A percentile compares a stretch with the other conserved stretches of the same genome.
Evolutionary conservation across 2,113 vertebrate genomes (phyloP).

Genomic region (Eidolon helvum): DNA sequence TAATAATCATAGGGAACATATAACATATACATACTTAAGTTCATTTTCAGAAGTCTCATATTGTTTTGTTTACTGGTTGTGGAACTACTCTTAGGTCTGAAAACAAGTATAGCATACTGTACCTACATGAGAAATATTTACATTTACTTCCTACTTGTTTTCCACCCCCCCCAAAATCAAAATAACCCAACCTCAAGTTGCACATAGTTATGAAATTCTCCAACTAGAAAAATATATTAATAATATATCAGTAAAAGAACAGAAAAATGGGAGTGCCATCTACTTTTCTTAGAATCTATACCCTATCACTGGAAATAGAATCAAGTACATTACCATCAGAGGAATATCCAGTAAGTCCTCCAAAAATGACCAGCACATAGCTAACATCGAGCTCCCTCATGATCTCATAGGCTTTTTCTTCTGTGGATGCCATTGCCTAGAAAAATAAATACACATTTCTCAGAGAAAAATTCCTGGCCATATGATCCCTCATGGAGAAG

Average conservation of each 20-base stretch:
- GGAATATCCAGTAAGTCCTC: slow-evolving; percentile 97
- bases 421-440: slow-evolving; percentile 98
- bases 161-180: background rate
- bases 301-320: background rate
- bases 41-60: background rate
- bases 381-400: slow-evolving; percentile 99
- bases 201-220: background rate
- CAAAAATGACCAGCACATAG: slow-evolving; percentile 98
- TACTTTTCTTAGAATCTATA: slow-evolving; percentile 21
- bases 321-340: slow-evolving; percentile 90
- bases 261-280: background rate
- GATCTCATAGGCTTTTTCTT: slow-evolving; percentile 98
- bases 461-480: slow-evolving; percentile 12
- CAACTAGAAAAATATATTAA: background rate
- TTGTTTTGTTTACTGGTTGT: background rate
- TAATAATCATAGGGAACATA: background rate
- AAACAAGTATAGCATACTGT: background rate
- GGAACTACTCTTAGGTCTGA: background rate
- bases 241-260: background rate
- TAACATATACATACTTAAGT: background rate
- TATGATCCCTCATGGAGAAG: background rate
- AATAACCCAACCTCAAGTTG: background rate
- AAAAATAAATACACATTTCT: background rate
- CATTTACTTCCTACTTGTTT: background rate
- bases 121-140: background rate